These are phyloP conservation scores for Cylas formicarius DNA, from an alignment of 1,140 invertebrate species.

Conservation along the genomic window DNA sequence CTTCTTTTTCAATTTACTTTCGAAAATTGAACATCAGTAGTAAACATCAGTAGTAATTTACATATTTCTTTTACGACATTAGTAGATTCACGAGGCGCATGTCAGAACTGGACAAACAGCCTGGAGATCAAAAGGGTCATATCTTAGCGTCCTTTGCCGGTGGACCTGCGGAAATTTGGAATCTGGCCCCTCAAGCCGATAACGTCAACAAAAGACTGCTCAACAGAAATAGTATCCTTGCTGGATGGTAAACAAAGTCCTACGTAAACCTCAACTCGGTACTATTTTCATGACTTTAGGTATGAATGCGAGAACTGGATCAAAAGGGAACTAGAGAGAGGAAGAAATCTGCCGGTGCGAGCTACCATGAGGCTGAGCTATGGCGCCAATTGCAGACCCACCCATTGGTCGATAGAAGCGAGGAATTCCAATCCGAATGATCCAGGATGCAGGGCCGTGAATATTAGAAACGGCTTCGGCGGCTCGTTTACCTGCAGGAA, in stretches of 20 bases:
- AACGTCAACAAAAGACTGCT: neutral
- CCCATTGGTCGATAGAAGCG: slow-evolving; percentile 1
- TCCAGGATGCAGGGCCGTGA: neutral
- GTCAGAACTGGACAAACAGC: neutral
- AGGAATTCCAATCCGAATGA: neutral
- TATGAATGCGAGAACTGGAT: slow-evolving; percentile 1
- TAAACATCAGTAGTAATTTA: no score
- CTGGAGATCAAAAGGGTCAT: slow-evolving; percentile 3
- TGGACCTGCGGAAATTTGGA: slow-evolving; percentile 1
- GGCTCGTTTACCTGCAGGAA: neutral
- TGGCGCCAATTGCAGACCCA: neutral
- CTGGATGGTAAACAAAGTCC: neutral
- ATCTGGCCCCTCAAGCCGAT: slow-evolving; percentile 2
- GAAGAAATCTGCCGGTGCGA: neutral
- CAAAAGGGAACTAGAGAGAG: neutral
- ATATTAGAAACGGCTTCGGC: neutral
- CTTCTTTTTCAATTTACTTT: no score
- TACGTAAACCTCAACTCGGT: no score
- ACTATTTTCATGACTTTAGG: neutral
- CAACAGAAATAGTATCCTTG: neutral
- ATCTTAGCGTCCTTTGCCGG: neutral
- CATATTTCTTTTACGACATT: no score
- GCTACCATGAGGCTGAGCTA: neutral
- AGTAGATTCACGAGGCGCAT: neutral
- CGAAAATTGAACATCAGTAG: no score